Conservation (phyloP, 2,113 vertebrate genomes). For the Psophia crepitans region DNA sequence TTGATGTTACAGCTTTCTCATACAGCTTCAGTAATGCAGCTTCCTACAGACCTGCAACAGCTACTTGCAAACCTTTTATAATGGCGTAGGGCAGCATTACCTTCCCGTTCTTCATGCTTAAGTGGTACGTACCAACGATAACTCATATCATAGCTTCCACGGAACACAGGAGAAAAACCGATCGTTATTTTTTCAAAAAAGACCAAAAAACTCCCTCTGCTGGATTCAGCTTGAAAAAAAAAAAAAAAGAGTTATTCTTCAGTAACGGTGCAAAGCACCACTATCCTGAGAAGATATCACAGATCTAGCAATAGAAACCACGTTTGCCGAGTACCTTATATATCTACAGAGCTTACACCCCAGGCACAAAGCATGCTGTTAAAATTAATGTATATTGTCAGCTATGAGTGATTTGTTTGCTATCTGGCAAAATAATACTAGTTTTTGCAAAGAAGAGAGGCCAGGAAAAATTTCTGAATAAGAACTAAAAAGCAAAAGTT, state of each 20-base stretch:
- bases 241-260: neutral
- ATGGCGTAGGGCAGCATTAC: neutral
- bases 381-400: neutral
- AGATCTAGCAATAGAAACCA: neutral
- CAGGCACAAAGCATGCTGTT: neutral
- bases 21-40: neutral
- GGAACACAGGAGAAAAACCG: neutral
- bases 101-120: neutral
- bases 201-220: neutral
- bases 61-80: neutral
- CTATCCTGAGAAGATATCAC: neutral
- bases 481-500: neutral
- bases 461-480: neutral
- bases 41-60: neutral
- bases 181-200: neutral
- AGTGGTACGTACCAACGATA: neutral
- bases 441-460: neutral
- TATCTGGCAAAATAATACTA: accelerated
- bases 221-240: neutral
- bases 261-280: neutral
- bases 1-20: neutral
- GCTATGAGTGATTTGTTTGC: neutral
- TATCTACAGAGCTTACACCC: neutral
- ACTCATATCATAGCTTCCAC: neutral
- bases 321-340: neutral